These are phyloP conservation scores for Aphelinus atriplicis DNA, from an alignment of 1,140 invertebrate species.

Conservation along the genomic window DNA sequence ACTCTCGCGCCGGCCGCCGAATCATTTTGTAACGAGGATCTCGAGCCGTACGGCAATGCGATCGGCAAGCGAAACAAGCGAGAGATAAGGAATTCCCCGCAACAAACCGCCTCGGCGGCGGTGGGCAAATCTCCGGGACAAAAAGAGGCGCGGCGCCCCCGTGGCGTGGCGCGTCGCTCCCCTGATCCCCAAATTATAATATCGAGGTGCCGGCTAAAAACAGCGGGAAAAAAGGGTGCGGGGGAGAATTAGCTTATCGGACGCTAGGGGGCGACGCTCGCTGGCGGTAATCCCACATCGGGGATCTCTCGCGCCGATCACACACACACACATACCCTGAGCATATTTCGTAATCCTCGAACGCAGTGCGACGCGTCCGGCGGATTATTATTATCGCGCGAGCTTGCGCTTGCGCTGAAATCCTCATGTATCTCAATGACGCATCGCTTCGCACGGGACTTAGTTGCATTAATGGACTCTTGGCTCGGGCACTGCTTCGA, in stretches of 20 bases:
- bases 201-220: conserved; percentile 25
- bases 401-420: conserved; percentile 38
- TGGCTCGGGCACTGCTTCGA: conserved; percentile 39
- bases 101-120: conserved; percentile 29
- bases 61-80: not conserved
- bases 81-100: conserved; percentile 31
- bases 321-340: conserved; percentile 27
- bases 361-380: conserved; percentile 32
- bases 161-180: conserved; percentile 42
- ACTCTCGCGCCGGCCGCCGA: no score
- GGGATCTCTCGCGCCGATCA: conserved; percentile 35
- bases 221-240: not conserved
- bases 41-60: not conserved
- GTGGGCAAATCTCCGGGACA: conserved; percentile 27
- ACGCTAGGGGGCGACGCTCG: not conserved
- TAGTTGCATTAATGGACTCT: conserved; percentile 60
- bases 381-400: conserved; percentile 44
- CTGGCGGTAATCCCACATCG: conserved; percentile 56
- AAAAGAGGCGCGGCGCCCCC: conserved; percentile 31
- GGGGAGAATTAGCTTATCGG: conserved; percentile 65
- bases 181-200: conserved; percentile 36
- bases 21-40: no score
- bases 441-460: conserved; percentile 66
- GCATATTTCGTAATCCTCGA: conserved; percentile 63
- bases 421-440: conserved; percentile 62